Base-by-base conservation (phyloP, 2,888 invertebrate genomes). In the Leptura quadrifasciata region DNA sequence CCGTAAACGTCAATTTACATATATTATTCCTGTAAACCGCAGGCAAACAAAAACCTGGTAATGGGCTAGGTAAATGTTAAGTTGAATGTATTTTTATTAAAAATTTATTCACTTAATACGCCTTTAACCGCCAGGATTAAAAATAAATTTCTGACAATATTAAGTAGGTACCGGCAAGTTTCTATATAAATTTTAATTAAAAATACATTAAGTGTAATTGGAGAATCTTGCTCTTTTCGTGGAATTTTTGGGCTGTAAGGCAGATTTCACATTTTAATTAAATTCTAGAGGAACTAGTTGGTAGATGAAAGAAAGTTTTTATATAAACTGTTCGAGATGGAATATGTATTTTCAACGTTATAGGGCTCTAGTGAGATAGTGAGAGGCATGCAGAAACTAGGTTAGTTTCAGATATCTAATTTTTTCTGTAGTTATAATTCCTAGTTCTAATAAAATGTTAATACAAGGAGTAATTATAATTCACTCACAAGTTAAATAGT, bases 61-160 rank as follows among this genome's bases (percentile, higher is more conserved):
- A 47, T 47, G 47, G 17, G 15, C n/a, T 47, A 15, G 47, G 47
- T 47, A 47, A 47, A 47, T 47, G n/a, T 47, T n/a, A 6, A 47
- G 47, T n/a, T 47, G n/a, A 47, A 47, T 47, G 47, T 47, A 47
- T 47, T 47, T 47, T 47, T n/a, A n/a, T 47, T 47, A n/a, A n/a
- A 47, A 47, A 47, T 47, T 47, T 39, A 39, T 39, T 39, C 39
- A 15, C 6, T 39, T 39, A 39, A 39, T 39, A 12, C 6, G 39
- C n/a, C 47, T 47, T 15, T 47, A 47, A 47, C 47, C 12, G 47
- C 0, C 47, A 47, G 15, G 5, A 2, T 47, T 47, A 47, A 12
- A n/a, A 47, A n/a, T 47, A 47, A 47, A 47, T 47, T 47, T 39
- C 39, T 6, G 39, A 12, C 39, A 12, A 39, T 39, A 12, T 39